phyloP scores from a whole-genome alignment of 2,888 invertebrate species.

The Stenchaetothrips biformis region DNA sequence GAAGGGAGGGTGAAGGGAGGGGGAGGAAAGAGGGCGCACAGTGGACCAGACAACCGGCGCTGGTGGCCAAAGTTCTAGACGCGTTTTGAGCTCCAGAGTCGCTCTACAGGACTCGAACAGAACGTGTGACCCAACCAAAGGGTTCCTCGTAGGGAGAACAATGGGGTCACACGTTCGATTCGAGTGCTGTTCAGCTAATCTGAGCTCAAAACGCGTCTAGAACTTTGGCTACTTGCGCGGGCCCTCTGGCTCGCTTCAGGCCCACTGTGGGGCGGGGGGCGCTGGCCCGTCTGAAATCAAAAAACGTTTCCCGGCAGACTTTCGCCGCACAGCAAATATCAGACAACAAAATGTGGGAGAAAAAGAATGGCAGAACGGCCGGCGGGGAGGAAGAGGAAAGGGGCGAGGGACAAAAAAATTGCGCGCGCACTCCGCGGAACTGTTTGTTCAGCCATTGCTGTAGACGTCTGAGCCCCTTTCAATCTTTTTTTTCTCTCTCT shows the following conservation, averaged over 20 bases:
- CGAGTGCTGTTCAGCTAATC: no score
- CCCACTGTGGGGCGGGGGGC: background rate
- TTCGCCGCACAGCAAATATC: constrained; percentile 2
- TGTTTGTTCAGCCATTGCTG: constrained; percentile 23
- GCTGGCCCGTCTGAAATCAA: constrained; percentile 14
- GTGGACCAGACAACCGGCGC: no score
- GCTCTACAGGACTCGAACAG: no score
- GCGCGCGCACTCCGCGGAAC: constrained; percentile 10
- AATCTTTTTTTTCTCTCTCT: constrained; percentile 21
- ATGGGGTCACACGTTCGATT: no score
- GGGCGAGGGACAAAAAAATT: background rate
- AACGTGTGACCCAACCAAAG: no score
- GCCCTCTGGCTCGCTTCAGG: no score
- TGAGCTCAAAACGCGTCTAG: no score
- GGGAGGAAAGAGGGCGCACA: background rate
- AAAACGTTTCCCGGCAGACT: constrained; percentile 15
- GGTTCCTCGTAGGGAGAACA: no score
- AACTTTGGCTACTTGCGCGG: no score
- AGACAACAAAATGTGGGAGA: constrained; percentile 14
- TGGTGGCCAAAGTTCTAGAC: no score
- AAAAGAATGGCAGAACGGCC: background rate
- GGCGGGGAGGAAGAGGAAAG: background rate
- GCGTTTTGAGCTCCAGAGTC: no score
- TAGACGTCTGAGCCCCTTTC: constrained; percentile 11
- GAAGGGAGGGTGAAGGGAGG: background rate